Evolutionary conservation across 1,140 invertebrate species (phyloP).

Genomic region (Physella acuta): DNA sequence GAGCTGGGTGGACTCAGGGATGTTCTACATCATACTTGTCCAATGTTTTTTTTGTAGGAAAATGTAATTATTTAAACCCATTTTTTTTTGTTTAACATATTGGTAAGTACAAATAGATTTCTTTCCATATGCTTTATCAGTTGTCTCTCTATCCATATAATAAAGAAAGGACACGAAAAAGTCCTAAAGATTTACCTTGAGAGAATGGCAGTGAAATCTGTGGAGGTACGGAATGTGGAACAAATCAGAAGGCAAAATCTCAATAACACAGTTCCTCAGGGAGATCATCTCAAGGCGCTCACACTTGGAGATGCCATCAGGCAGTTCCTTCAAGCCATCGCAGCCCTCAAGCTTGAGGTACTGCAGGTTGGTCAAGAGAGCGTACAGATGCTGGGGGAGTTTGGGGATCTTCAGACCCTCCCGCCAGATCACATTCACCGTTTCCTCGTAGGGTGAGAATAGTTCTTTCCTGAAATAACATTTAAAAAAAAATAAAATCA

Average conservation of each 20-base stretch:
- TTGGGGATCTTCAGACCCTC: conserved; percentile 17
- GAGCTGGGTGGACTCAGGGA: too few relatives aligned
- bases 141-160: too few relatives aligned
- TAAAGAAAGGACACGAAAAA: too few relatives aligned
- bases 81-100: too few relatives aligned
- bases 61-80: too few relatives aligned
- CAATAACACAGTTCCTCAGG: conserved; percentile 28
- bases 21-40: too few relatives aligned
- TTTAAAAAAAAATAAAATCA: too few relatives aligned
- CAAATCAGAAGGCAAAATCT: conserved; percentile 38
- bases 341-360: conserved; percentile 8
- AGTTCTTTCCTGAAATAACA: conserved; percentile 23
- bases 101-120: too few relatives aligned
- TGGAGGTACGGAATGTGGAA: conserved; percentile 31
- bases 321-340: conserved; percentile 23
- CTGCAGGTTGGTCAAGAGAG: conserved; percentile 41
- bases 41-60: too few relatives aligned
- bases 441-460: conserved; percentile 38
- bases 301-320: conserved; percentile 37
- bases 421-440: conserved; percentile 38
- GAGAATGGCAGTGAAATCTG: conserved; percentile 26
- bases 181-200: conserved; percentile 22
- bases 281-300: conserved; percentile 32
- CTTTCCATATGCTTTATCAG: too few relatives aligned
- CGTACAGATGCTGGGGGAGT: conserved; percentile 41